Base-by-base conservation (phyloP, 2,888 invertebrate genomes). In the Adelognathus sp. region DNA sequence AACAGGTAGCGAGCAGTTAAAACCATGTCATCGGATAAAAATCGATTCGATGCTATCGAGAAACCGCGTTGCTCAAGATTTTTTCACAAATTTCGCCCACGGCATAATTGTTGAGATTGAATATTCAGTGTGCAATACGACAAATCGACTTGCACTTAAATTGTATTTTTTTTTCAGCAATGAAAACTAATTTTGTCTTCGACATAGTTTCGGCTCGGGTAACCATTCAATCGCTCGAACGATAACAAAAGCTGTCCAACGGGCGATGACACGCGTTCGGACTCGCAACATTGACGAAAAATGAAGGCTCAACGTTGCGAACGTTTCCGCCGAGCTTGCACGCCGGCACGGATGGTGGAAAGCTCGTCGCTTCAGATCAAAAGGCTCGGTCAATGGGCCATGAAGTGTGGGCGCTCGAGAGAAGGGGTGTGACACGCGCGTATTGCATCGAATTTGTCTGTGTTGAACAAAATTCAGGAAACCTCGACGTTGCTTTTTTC, bases 381-480 rank as follows among this genome's bases (percentile, higher is more conserved):
- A 75, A 61, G 54, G 44, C 61, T 63, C 54, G 58, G 52, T 61
- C 61, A 63, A 69, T 75, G 67, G 54, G 50, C 61, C 63, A 33
- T 36, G 46, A 56, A 61, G 73, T 39, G 76, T 46, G 58, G 44
- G 67, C 36, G 61, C 46, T 52, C 44, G 27, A 21, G 24, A 14
- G 46, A n/a, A 11, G 14, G 41, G 24, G 21, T 50, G 33, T 16
- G 11, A 36, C 36, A 33, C 33, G 27, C 52, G 52, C 36, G 14
- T 27, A 52, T 5, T 27, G 66, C 24, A 66, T 52, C 52, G 27
- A 16, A 52, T 36, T 52, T 27, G 18, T 14, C 14, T 2, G 36
- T 16, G 39, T 36, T 52, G 27, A 52, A 16, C 4, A 14, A 64
- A 50, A 50, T 64, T 29, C 36, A 16, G 27, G 18, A 9, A 52